phyloP scores from a whole-genome alignment of 64 coral and sea anemone genomes.

The Acropora tenuis region DNA sequence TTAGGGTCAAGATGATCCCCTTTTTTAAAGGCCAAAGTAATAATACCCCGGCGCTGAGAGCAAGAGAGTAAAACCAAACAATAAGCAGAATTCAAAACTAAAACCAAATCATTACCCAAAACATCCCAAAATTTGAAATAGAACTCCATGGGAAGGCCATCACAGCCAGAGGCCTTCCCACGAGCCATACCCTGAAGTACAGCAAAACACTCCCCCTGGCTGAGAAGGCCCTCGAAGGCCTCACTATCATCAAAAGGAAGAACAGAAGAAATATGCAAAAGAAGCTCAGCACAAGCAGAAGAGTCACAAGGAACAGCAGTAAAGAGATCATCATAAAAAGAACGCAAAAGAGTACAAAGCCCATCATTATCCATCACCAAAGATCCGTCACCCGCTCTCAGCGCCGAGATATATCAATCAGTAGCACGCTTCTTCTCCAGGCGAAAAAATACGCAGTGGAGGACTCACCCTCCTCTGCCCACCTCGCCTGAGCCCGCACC shows the following conservation, averaged over 20 bases:
- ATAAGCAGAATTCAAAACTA: constrained; percentile 25
- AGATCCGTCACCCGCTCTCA: too few species aligned
- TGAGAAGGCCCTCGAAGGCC: constrained; percentile 19
- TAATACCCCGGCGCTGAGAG: not conserved
- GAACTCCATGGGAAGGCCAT: constrained; percentile 56
- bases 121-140: constrained; percentile 48
- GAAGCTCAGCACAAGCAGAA: too few species aligned
- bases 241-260: not conserved
- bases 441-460: too few species aligned
- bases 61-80: not conserved
- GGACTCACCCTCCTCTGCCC: too few species aligned
- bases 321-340: too few species aligned
- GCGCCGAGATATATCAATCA: too few species aligned
- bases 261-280: too few species aligned
- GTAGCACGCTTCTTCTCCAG: too few species aligned
- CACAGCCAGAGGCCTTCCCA: constrained; percentile 9
- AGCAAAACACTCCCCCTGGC: not conserved
- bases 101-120: constrained; percentile 2
- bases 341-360: too few species aligned
- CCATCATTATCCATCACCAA: too few species aligned
- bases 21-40: not conserved
- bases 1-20: constrained; percentile 3
- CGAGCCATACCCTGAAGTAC: constrained; percentile 53
- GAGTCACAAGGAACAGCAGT: too few species aligned
- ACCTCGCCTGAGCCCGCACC: too few species aligned